Conservation (phyloP, 2,888 invertebrate genomes). For the Parnassius mnemosyne region DNA sequence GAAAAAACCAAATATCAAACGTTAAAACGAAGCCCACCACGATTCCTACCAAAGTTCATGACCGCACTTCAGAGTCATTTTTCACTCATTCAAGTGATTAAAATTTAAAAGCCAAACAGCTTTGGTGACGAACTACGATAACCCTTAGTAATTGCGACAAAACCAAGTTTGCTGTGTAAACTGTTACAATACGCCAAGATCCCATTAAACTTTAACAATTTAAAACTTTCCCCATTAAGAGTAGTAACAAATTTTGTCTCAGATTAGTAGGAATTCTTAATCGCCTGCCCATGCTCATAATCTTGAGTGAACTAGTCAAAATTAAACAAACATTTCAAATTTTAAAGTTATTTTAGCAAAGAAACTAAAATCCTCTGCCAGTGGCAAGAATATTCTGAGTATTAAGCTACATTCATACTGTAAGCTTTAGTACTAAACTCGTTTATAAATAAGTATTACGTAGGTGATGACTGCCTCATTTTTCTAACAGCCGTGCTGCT, state of each 20-base stretch:
- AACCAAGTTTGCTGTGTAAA: conserved; percentile 24
- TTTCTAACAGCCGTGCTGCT: no score
- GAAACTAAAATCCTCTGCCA: no score
- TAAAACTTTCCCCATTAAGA: conserved; percentile 24
- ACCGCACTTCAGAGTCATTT: not conserved
- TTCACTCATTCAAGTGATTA: conserved; percentile 7
- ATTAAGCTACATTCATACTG: no score
- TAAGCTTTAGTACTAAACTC: no score
- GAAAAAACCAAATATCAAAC: no score
- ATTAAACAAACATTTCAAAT: not conserved
- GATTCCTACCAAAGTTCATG: no score
- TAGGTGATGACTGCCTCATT: no score
- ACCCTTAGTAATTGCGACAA: conserved; percentile 24
- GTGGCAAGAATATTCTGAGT: no score
- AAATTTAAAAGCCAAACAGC: conserved; percentile 9
- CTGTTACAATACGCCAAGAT: conserved; percentile 24
- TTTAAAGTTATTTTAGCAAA: no score
- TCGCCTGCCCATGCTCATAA: conserved; percentile 6
- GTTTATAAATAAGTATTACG: no score
- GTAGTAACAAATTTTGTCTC: conserved; percentile 23
- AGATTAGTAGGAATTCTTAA: conserved; percentile 20
- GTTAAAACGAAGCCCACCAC: no score
- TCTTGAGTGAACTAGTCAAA: not conserved
- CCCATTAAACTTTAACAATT: conserved; percentile 27
- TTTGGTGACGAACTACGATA: conserved; percentile 20